These are phyloP conservation scores for Hetaerina americana DNA, from an alignment of 1,140 invertebrate genomes.

Conservation along the genomic window DNA sequence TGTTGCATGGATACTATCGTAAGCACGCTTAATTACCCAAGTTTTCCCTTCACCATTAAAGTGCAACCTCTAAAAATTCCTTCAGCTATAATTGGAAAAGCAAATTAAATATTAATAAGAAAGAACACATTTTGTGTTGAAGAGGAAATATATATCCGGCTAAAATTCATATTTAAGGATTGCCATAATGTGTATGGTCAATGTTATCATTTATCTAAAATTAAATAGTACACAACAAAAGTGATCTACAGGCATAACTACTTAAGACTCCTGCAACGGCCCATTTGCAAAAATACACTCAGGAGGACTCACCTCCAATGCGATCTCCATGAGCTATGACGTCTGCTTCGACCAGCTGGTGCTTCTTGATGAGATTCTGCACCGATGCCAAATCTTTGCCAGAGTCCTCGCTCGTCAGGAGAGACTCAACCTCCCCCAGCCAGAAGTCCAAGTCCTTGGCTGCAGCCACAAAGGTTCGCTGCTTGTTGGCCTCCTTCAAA, in stretches of 20 bases:
- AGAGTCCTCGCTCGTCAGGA: slow-evolving; percentile 91
- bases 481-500: slow-evolving; percentile 97
- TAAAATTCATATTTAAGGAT: no score
- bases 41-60: no score
- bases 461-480: slow-evolving; percentile 96
- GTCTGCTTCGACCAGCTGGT: slow-evolving; percentile 95
- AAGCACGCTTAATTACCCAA: no score
- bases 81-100: no score
- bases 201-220: no score
- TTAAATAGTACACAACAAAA: not conserved
- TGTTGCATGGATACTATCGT: no score
- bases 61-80: no score
- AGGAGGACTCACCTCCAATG: slow-evolving; percentile 65
- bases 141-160: no score
- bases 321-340: slow-evolving; percentile 92
- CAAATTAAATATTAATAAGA: no score
- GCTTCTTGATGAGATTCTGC: slow-evolving; percentile 99
- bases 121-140: no score
- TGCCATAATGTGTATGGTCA: no score
- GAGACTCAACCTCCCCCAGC: slow-evolving; percentile 96
- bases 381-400: slow-evolving; percentile 97
- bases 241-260: not conserved
- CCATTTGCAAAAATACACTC: not conserved
- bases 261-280: not conserved
- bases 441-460: slow-evolving; percentile 99